A percentile compares a stretch with the other conserved stretches of the same genome.
Conservation (phyloP, 2,797 vertebrate species). For the Tarsius wallacei region DNA sequence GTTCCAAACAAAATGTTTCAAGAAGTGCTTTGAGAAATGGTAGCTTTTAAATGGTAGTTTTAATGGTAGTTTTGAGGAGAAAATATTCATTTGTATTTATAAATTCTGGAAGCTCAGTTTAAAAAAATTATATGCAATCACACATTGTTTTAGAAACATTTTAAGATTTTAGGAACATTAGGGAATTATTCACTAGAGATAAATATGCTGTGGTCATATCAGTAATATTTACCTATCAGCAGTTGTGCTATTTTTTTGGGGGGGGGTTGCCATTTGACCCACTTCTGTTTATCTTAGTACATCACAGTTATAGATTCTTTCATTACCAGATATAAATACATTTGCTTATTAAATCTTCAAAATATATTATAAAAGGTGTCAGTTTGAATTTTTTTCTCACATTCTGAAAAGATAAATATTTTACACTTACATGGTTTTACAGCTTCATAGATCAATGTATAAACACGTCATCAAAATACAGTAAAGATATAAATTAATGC, state of each 20-base stretch:
- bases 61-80: no score
- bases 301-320: not conserved
- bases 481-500: not conserved
- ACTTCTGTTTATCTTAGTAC: not conserved
- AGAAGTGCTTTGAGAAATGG: not conserved
- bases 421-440: not conserved
- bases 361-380: constrained; percentile 17
- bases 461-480: constrained; percentile 60
- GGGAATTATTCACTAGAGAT: constrained; percentile 9
- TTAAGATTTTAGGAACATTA: constrained; percentile 20
- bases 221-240: not conserved
- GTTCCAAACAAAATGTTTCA: constrained; percentile 37
- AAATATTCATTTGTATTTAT: constrained; percentile 29
- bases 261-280: not conserved
- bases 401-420: not conserved
- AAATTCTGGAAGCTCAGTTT: not conserved
- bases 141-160: not conserved
- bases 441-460: constrained; percentile 49
- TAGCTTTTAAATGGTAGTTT: no score
- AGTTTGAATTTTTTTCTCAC: constrained; percentile 39
- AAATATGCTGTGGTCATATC: not conserved
- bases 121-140: constrained; percentile 7
- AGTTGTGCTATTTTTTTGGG: not conserved
- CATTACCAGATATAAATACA: constrained; percentile 3
- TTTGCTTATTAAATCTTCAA: constrained; percentile 1